These are phyloP conservation scores for Gymnogyps californianus DNA, from an alignment of 2,113 vertebrate genomes.

Conservation along the genomic window DNA sequence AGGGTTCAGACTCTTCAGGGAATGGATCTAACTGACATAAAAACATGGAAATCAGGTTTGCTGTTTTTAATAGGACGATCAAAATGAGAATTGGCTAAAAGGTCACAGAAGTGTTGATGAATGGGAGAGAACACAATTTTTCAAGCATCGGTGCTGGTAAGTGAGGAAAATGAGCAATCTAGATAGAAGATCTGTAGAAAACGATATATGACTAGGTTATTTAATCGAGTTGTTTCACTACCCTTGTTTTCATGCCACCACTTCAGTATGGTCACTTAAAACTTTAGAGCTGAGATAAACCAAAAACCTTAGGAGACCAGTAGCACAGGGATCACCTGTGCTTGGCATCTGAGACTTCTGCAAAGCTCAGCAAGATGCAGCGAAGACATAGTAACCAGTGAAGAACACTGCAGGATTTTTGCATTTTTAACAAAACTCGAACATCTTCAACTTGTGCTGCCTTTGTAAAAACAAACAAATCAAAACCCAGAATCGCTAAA, in stretches of 20 bases:
- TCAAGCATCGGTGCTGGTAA: neutral
- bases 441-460: neutral
- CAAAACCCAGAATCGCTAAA: accelerated
- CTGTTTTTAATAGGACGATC: neutral
- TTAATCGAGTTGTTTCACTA: neutral
- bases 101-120: neutral
- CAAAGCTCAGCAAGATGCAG: neutral
- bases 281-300: neutral
- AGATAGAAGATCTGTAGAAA: neutral
- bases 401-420: neutral
- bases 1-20: neutral
- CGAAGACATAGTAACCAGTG: accelerated
- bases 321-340: neutral
- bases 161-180: neutral
- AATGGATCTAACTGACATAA: neutral
- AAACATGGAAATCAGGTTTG: neutral
- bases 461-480: neutral
- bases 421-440: neutral
- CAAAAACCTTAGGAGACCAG: neutral
- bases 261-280: neutral
- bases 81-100: neutral
- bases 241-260: neutral
- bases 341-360: neutral
- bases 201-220: neutral
- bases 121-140: neutral